Conservation (phyloP, 2,797 vertebrate genomes). For the Leucoraja ocellata region DNA sequence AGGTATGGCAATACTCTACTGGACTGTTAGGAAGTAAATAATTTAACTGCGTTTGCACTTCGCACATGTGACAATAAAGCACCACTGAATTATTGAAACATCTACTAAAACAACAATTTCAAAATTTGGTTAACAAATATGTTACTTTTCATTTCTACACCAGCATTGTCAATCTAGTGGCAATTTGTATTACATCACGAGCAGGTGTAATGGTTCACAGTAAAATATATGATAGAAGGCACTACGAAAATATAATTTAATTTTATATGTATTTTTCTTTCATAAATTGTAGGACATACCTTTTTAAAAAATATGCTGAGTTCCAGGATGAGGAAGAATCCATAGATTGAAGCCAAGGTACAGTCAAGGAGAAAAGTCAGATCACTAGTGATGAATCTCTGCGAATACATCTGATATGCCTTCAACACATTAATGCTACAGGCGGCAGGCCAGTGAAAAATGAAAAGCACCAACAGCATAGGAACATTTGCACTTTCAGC, state of each 20-base stretch:
- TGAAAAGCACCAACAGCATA: constrained; percentile 17
- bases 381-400: constrained; percentile 6
- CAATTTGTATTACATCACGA: not conserved
- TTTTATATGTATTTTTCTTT: not conserved
- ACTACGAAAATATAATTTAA: not conserved
- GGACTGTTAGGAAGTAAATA: too few species aligned
- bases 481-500: constrained; percentile 26
- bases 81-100: too few species aligned
- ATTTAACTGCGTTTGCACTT: too few species aligned
- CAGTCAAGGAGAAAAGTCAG: constrained; percentile 26
- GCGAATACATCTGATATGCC: constrained; percentile 8
- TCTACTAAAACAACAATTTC: not conserved
- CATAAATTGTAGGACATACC: not conserved
- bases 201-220: not conserved
- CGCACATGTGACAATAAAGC: too few species aligned
- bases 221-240: not conserved
- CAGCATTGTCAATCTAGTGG: not conserved
- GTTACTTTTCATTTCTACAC: not conserved
- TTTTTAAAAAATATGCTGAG: constrained; percentile 31
- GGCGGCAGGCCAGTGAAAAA: constrained; percentile 34
- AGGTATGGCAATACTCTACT: too few species aligned
- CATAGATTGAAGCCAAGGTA: constrained; percentile 18
- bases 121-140: not conserved
- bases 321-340: constrained; percentile 28
- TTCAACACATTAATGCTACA: constrained; percentile 30